Evolutionary conservation across 2,888 invertebrate genomes (phyloP).

Genomic region (Gisinianus flammeolus): DNA sequence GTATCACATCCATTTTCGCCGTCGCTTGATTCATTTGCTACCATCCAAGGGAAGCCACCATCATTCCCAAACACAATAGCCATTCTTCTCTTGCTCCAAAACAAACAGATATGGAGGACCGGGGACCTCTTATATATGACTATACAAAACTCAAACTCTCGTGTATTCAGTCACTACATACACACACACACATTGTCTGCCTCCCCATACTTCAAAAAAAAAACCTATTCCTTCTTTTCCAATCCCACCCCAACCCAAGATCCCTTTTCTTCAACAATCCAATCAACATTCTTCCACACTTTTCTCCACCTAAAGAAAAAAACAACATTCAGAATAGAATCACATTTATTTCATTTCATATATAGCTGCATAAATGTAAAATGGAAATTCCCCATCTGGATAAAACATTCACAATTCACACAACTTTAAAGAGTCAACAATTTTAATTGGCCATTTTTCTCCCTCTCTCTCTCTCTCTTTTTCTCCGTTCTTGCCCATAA

Average conservation of each 20-base stretch:
- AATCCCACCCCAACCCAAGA: not conserved
- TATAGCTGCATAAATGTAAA: not conserved
- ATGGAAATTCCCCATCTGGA: not conserved
- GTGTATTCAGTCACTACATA: constrained; percentile 2
- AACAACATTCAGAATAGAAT: no score
- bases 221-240: constrained; percentile 2
- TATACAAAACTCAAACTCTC: no score
- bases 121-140: constrained; percentile 55
- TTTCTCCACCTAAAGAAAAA: no score
- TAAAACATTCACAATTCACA: no score
- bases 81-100: constrained; percentile 40
- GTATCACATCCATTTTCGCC: constrained; percentile 28
- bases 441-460: no score
- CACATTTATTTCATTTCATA: no score
- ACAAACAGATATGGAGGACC: constrained; percentile 53
- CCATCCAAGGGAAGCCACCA: constrained; percentile 33
- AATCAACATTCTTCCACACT: not conserved
- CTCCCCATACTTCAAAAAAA: constrained; percentile 10
- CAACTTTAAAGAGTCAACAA: no score
- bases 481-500: no score
- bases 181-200: not conserved
- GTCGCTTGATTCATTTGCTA: constrained; percentile 45
- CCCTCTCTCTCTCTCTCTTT: no score
- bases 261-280: not conserved
- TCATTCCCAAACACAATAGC: constrained; percentile 42